Evolutionary conservation across 2,888 invertebrate genomes (phyloP).

Genomic region (Eledona agricola): DNA sequence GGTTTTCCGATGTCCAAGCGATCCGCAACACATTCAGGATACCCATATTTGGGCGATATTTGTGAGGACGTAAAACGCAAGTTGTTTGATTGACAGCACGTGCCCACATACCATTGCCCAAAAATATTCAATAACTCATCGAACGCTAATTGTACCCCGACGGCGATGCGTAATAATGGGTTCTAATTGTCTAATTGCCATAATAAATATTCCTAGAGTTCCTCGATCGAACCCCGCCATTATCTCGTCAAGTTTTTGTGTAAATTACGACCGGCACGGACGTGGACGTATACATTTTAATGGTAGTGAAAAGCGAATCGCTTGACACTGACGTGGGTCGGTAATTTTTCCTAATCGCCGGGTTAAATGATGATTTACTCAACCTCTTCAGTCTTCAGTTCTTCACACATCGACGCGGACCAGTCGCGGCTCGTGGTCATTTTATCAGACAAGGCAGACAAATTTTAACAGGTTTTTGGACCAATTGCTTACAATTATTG

Average conservation of each 20-base stretch:
- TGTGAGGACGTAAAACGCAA: no score
- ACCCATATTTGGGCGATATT: no score
- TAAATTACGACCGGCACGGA: slow-evolving; percentile 28
- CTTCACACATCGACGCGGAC: slow-evolving; percentile 19
- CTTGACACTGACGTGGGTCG: slow-evolving; percentile 31
- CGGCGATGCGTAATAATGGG: slow-evolving; percentile 28
- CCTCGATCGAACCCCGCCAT: slow-evolving; percentile 21
- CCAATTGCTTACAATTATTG: no score
- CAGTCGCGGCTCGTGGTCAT: no score
- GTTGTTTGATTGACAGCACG: no score
- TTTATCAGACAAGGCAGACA: no score
- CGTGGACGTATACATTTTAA: slow-evolving; percentile 20
- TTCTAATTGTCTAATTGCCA: slow-evolving; percentile 36
- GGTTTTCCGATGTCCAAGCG: no score
- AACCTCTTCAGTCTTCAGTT: slow-evolving; percentile 15
- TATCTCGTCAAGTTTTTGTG: slow-evolving; percentile 27
- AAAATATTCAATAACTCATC: slow-evolving; percentile 21
- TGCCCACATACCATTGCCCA: no score
- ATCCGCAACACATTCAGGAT: no score
- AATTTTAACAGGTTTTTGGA: no score
- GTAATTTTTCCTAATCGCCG: slow-evolving; percentile 25
- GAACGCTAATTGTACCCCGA: slow-evolving; percentile 10
- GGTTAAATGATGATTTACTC: slow-evolving; percentile 27
- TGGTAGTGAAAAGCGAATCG: slow-evolving; percentile 24
- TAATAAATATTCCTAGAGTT: slow-evolving; percentile 32